Base-by-base conservation (phyloP, 2,797 vertebrate genomes). In the Peromyscus nudipes region DNA sequence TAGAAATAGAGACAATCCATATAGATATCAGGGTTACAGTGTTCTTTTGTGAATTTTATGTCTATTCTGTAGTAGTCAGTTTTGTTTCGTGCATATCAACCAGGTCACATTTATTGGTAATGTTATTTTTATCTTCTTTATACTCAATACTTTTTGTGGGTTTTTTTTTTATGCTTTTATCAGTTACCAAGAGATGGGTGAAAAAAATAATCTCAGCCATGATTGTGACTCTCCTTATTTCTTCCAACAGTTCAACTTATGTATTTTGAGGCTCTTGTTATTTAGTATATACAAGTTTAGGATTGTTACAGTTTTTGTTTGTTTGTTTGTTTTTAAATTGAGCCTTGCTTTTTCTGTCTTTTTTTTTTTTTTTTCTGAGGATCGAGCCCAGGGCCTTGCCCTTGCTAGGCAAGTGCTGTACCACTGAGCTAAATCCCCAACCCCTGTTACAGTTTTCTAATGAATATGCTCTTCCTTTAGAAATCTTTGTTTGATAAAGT, bases 241-340 rank as follows among this genome's bases (percentile, higher is more conserved):
- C 17, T 94, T 49, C 14, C 91, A 82, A 77, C 62, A 81, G 13
- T 89, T 92, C 46, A 95, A 5, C 13, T 84, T 92, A 46, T 82
- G 7, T 88, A 34, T 93, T 80, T 85, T 79, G 40, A 80, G 81
- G 11, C 19, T 34, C 9, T 29, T 90, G 8, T 86, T 89, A 46
- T 84, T 69, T 95, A n/a, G 17, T 40, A 4, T 57, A 19, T 81
- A 52, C 9, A 94, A 27, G 49, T 73, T 92, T 75, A 83, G 31
- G 31, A 37, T 69, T 89, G 13, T 37, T 91, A 71, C 14, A 55
- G 34, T 91, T 11, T 46, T 46, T 46, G 43, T 52, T 52, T 52
- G 49, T 49, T 49, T 49, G 49, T 52, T 52, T 52, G 49, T 52
- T 52, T 52, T 52, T 52, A 52, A 52, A 52, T 52, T 12, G 49